Base-by-base conservation (phyloP, 2,888 invertebrate genomes). In the Cataglyphis albicans region DNA sequence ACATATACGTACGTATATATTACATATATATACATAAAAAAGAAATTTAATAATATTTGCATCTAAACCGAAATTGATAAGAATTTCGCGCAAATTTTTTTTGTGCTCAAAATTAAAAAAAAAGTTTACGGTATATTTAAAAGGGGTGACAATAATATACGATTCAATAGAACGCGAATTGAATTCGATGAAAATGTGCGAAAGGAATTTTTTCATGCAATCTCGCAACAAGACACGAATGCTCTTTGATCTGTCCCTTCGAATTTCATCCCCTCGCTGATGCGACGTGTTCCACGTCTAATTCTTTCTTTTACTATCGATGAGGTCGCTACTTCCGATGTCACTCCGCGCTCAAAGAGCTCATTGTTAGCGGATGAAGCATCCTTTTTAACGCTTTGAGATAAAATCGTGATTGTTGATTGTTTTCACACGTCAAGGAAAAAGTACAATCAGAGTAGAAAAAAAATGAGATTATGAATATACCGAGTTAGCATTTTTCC, bases 211-310 rank as follows among this genome's bases (percentile, higher is more conserved):
- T 82, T 82, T 83, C 86, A 84, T 82, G 86, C 82, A 83, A 82
- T 78, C 61, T 81, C 82, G 82, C 72, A 82, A 72, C 59, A 80
- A 72, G 73, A 52, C 48, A 52, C 76, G 84, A 81, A 75, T 59
- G 87, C 55, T 85, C 91, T 90, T 90, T 90, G 90, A 90, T 90
- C 91, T 86, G 83, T 81, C 86, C 90, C 84, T 78, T 81, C 86
- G 83, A 89, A 85, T 86, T 90, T 90, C 78, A 78, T 85, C 82
- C 89, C 84, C 83, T 83, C 74, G 82, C 44, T 74, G 76, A 44
- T 80, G 29, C 88, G 70, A 64, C 55, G 67, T 80, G 64, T 70
- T 83, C 85, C 86, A 57, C 81, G 73, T 64, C 86, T 89, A 88
- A 89, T 88, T 89, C 83, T 78, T 85, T 88, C 80, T 88, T 89